phyloP scores from a whole-genome alignment of 2,888 invertebrate species.

The Epiblema foenella region DNA sequence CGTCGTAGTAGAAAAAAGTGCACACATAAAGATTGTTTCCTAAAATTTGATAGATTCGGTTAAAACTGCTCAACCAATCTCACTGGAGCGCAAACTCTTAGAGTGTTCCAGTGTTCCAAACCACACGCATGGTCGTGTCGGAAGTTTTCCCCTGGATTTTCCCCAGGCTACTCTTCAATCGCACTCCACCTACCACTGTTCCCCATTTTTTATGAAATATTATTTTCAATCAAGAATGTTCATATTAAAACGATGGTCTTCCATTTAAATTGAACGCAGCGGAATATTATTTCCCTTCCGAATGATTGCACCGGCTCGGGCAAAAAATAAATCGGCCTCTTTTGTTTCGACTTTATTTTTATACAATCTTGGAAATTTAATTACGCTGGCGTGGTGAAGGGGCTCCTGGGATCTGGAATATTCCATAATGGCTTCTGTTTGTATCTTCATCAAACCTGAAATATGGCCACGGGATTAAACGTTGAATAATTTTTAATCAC shows the following conservation, averaged over 20 bases:
- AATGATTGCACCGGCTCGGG: background rate
- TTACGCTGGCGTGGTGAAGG: background rate
- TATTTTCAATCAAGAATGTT: background rate
- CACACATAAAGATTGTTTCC: too few species aligned
- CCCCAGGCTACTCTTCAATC: too few species aligned
- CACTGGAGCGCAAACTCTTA: too few species aligned
- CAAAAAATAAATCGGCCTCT: background rate
- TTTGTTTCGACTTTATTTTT: constrained; percentile 11
- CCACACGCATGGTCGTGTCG: too few species aligned
- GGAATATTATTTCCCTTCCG: background rate
- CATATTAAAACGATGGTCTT: background rate
- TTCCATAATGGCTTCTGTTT: constrained; percentile 2
- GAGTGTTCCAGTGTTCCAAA: too few species aligned
- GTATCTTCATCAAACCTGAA: background rate
- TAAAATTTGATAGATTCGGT: too few species aligned
- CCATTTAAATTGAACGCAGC: background rate
- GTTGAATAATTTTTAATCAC: constrained; percentile 4
- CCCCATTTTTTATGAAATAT: background rate
- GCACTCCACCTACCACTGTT: background rate
- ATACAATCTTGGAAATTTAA: constrained; percentile 22
- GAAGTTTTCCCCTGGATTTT: too few species aligned
- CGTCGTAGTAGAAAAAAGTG: too few species aligned
- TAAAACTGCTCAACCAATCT: too few species aligned
- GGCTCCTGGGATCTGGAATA: background rate
- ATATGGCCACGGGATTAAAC: background rate